These are phyloP conservation scores for Oreochromis mossambicus DNA, from an alignment of 2,797 vertebrate species.

Conservation along the genomic window DNA sequence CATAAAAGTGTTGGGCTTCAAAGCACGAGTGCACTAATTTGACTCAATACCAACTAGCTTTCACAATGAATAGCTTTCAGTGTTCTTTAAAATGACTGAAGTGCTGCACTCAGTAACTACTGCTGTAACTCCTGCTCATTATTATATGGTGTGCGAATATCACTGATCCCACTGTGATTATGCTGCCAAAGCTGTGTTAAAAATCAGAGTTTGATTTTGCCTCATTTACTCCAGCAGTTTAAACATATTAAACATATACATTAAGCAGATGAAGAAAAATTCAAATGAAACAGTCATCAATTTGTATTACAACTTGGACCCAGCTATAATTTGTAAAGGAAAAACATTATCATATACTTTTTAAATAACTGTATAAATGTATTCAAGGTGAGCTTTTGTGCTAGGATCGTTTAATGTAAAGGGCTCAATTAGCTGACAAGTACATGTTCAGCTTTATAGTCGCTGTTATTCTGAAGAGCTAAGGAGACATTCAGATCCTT, in stretches of 20 bases:
- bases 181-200: background rate
- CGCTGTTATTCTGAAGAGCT: background rate
- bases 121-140: conserved; percentile 14
- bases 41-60: conserved; percentile 34
- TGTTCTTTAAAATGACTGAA: conserved; percentile 35
- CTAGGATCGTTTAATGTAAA: conserved; percentile 11
- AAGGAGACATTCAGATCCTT: conserved; percentile 27
- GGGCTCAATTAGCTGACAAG: conserved; percentile 25
- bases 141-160: background rate
- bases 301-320: background rate
- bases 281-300: background rate
- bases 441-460: background rate
- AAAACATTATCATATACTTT: background rate
- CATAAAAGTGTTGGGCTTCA: conserved; percentile 48
- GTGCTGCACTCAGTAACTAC: conserved; percentile 4
- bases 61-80: conserved; percentile 15
- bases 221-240: background rate
- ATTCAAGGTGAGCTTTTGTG: conserved; percentile 7
- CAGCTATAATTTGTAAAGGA: background rate
- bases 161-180: conserved; percentile 28
- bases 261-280: background rate
- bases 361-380: background rate
- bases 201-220: background rate
- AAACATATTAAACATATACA: background rate
- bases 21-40: conserved; percentile 46